phyloP scores from a whole-genome alignment of 2,888 invertebrate genomes.

The Luperina nickerlii region DNA sequence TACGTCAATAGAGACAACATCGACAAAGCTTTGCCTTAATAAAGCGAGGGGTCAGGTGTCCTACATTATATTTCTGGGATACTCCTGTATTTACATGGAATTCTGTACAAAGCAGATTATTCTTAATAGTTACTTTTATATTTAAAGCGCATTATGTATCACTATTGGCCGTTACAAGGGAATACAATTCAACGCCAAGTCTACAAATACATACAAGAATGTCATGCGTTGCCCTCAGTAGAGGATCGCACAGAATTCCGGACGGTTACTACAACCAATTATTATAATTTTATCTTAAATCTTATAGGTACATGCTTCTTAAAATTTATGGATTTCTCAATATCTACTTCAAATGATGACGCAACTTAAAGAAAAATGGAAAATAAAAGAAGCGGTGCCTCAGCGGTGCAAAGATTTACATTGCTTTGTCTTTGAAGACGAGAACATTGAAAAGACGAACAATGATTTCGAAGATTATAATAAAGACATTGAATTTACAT shows the following conservation, averaged over 20 bases:
- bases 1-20: conserved; percentile 74
- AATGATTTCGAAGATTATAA: conserved; percentile 14
- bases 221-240: conserved; percentile 51
- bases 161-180: conserved; percentile 28
- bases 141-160: conserved; percentile 28
- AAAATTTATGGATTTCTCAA: conserved; percentile 63
- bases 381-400: conserved; percentile 83
- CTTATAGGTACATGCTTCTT: conserved; percentile 65
- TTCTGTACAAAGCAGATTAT: conserved; percentile 57
- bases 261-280: conserved; percentile 33
- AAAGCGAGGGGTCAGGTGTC: conserved; percentile 77
- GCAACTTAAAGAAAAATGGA: conserved; percentile 82
- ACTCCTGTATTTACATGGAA: conserved; percentile 58
- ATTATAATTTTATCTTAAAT: conserved; percentile 41
- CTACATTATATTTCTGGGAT: conserved; percentile 50
- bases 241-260: conserved; percentile 52
- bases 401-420: conserved; percentile 82
- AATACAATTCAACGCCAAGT: conserved; percentile 23
- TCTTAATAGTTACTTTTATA: conserved; percentile 27
- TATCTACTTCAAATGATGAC: conserved; percentile 78
- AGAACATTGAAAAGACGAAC: conserved; percentile 13
- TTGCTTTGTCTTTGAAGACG: conserved; percentile 77
- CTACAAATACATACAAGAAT: conserved; percentile 38
- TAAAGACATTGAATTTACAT: conserved; percentile 1
- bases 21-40: conserved; percentile 84